These are phyloP conservation scores for Sus scrofa DNA, from an alignment of 2,113 vertebrate genomes.

Conservation along the genomic window DNA sequence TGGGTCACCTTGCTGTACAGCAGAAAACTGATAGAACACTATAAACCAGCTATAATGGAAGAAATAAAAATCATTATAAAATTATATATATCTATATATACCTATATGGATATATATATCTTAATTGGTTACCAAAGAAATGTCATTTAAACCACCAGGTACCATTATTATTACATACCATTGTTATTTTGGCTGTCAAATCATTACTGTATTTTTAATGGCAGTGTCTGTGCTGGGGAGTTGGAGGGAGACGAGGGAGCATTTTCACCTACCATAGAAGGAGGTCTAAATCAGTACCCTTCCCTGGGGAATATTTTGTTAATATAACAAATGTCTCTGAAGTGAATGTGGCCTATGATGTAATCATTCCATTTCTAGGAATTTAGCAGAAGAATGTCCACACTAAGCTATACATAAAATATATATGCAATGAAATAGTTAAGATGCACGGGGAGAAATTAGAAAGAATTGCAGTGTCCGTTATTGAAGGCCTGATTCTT, in stretches of 20 bases:
- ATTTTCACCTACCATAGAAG: not conserved
- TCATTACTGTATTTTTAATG: not conserved
- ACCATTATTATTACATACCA: not conserved
- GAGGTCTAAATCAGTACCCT: not conserved
- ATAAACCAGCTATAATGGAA: too few species aligned
- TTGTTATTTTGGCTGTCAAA: not conserved
- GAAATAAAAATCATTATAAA: too few species aligned
- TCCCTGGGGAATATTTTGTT: too few species aligned
- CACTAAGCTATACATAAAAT: not conserved
- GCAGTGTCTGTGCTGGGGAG: not conserved
- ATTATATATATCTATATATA: too few species aligned
- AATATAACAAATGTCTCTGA: not conserved
- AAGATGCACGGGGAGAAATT: not conserved
- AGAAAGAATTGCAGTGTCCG: not conserved
- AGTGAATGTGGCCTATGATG: not conserved
- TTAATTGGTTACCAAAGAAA: slow-evolving; percentile 16
- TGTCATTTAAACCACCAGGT: not conserved
- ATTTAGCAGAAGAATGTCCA: not conserved
- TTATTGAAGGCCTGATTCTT: not conserved
- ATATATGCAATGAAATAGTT: not conserved
- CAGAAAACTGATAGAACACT: too few species aligned
- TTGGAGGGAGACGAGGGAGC: not conserved
- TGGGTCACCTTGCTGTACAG: too few species aligned
- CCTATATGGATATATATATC: too few species aligned
- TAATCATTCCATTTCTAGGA: not conserved